Evolutionary conservation across 2,113 vertebrate species (phyloP), one percentile per base, ranked within the genome.

Genomic region (Cephalopholis sonnerati): DNA sequence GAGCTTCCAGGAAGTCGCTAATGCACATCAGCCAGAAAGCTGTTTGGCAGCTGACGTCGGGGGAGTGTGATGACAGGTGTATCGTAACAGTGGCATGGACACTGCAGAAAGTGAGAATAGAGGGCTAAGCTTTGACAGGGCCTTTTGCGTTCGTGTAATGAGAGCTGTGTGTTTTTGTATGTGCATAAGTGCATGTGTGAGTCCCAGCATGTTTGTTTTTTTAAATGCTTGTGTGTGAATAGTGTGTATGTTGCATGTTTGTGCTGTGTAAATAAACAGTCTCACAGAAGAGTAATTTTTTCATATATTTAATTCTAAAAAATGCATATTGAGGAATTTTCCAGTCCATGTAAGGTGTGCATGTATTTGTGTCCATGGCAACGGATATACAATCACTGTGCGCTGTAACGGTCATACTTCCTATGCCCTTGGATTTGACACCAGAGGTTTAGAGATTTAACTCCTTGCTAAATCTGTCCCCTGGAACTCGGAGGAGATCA

Each of bases 11-110:
- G 87, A 90, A 87, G 72, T 25, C 66, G 72, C 79, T 69, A 81
- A 86, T 54, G 71, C 85, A 84, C 86, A 83, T 90, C 83, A 86
- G 74, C 78, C 64, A 20, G 25, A 64, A 25, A 82, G 41, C 70
- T 57, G 64, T 68, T 80, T 89, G 78, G 87, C 71, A 91, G 85
- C 79, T 82, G 72, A 84, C 20, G 62, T 12, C 2, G 27, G 55
- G 32, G 25, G 22, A 48, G 77, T 46, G 27, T 41, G 68, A 88
- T 91, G 91, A 95, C 93, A 94, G 93, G 90, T 95, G 93, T 89
- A 74, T 76, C 58, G 3, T 88, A 84, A 93, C 73, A 68, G 82
- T 68, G 64, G 81, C 88, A 65, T 64, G 54, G 29, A 63, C 83
- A 57, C 22, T 6, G 41, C 73, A 81, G 87, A 80, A 92, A 93